phyloP scores from a whole-genome alignment of 2,113 vertebrate genomes.

The Fulmarus glacialis region DNA sequence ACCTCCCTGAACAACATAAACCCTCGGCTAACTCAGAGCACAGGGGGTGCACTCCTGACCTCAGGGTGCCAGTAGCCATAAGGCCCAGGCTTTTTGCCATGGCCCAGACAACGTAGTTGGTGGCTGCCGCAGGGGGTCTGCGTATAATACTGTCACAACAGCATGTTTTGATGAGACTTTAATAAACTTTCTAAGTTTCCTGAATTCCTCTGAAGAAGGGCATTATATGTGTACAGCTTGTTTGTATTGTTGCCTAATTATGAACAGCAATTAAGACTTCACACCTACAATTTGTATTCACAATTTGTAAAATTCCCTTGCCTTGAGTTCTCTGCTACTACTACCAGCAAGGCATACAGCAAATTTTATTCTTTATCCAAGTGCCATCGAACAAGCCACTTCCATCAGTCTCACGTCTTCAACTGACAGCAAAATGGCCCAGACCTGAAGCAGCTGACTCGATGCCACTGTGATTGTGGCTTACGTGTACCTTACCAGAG shows the following conservation, averaged over 20 bases:
- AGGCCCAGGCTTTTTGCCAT: neutral
- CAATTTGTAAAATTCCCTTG: neutral
- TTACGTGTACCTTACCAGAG: neutral
- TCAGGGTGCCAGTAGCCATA: neutral
- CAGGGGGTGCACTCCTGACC: neutral
- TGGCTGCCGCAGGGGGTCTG: neutral
- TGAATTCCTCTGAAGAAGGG: neutral
- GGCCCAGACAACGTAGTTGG: neutral
- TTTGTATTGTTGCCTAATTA: constrained; percentile 3
- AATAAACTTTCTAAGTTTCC: neutral
- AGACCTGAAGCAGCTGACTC: neutral
- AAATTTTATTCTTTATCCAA: neutral
- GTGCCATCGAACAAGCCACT: neutral
- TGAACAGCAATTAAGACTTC: neutral
- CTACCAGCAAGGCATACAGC: neutral
- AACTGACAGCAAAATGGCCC: neutral
- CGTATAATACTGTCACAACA: neutral
- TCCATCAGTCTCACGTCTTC: neutral
- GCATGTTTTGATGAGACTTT: neutral
- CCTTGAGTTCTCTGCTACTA: neutral
- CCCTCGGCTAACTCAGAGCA: neutral
- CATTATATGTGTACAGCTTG: neutral
- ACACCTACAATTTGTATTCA: neutral
- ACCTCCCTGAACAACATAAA: neutral
- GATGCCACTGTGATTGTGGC: neutral